Evolutionary conservation across 2,888 invertebrate genomes (phyloP), one percentile per base, ranked within the genome.

Genomic region (Euplagia quadripunctaria): DNA sequence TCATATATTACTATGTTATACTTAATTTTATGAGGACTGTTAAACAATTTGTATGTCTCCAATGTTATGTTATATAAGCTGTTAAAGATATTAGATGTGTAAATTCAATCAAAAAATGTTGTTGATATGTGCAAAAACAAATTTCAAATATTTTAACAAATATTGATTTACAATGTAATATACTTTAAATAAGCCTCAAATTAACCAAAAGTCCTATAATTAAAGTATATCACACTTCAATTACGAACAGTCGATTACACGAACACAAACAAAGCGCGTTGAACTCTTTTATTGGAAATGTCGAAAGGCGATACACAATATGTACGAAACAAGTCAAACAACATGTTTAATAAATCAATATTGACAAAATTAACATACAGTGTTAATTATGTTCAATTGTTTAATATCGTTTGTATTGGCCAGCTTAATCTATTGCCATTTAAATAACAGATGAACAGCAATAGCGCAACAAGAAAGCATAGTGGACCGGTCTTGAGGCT

Each of bases 391-490:
- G 89, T 90, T 86, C 91, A 92, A 93, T 94, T 92, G 93, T 92
- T 91, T 91, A 91, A 89, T 89, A 91, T 88, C 84, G 87, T 88
- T 88, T 83, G 87, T 88, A 89, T 89, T 85, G 87, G 85, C 77
- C 82, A 84, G 85, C 86, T 85, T 91, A 93, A 94, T 94, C 93
- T 93, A 94, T 94, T 90, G 94, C 91, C 91, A 94, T 95, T 94
- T 94, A 94, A 95, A 94, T 94, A 93, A 94, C 93, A 94, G 93
- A 94, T 93, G 92, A 93, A 94, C 94, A 92, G 93, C 94, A 94
- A 94, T 94, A 91, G 92, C 89, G 89, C 31, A 31, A 31, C 31
- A 31, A 92, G 93, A 93, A 90, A 91, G 90, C 88, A 83, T 87
- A 83, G 88, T 86, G 84, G 87, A 90, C 91, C 90, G 88, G 90